Conservation (phyloP, 2,888 invertebrate species). For the Nemotelus nigrinus region DNA sequence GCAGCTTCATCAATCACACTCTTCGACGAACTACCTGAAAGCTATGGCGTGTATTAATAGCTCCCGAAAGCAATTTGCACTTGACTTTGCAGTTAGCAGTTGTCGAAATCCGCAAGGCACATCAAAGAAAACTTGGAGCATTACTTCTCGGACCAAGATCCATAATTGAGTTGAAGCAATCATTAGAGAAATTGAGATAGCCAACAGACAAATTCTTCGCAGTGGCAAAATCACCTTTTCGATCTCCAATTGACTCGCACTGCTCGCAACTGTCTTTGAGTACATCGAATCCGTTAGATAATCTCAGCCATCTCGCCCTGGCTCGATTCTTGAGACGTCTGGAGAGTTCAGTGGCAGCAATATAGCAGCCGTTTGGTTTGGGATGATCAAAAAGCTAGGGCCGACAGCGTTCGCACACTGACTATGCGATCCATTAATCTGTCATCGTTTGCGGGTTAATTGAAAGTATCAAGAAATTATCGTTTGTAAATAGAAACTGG, state of each 20-base stretch:
- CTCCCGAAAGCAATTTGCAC: too few species aligned
- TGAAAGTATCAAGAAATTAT: conserved; percentile 43
- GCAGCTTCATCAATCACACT: too few species aligned
- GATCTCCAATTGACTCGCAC: background rate
- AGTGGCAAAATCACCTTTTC: background rate
- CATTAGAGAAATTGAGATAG: too few species aligned
- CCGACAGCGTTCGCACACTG: conserved; percentile 13
- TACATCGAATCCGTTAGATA: background rate
- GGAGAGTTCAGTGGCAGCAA: conserved; percentile 39
- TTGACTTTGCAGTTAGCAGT: too few species aligned
- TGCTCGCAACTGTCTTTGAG: background rate
- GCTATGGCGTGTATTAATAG: too few species aligned
- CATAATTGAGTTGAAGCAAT: too few species aligned
- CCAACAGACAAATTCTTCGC: too few species aligned
- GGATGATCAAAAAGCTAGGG: conserved; percentile 37
- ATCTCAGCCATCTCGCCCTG: conserved; percentile 20
- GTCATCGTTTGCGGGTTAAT: conserved; percentile 44
- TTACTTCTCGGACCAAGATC: too few species aligned
- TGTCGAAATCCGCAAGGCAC: too few species aligned
- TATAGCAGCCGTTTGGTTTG: background rate
- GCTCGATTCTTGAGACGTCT: conserved; percentile 29
- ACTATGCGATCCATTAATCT: conserved; percentile 41
- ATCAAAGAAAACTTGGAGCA: too few species aligned
- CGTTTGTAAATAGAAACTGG: conserved; percentile 17
- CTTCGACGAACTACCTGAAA: too few species aligned